Percentiles rank a stretch among this genome's conserved stretches.
phyloP scores from a whole-genome alignment of 2,797 vertebrate genomes.

The Pristis pectinata region DNA sequence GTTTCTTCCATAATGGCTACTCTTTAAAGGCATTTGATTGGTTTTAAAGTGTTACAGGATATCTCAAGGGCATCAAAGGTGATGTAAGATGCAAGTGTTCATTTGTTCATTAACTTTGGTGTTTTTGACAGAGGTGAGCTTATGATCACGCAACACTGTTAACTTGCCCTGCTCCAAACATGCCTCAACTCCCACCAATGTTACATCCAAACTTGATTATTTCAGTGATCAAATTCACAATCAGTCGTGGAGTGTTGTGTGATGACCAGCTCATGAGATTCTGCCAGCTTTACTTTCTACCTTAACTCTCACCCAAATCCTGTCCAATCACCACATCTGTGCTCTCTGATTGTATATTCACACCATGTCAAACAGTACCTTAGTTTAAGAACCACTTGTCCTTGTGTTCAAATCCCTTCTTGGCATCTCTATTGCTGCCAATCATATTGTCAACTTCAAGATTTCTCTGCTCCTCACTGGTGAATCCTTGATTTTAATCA shows the following conservation, averaged over 20 bases:
- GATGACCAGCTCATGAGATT: too few relatives aligned
- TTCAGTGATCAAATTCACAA: not conserved
- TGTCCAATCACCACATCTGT: not conserved
- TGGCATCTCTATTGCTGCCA: not conserved
- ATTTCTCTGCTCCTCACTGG: not conserved
- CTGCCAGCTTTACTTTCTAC: too few relatives aligned
- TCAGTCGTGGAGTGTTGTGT: too few relatives aligned
- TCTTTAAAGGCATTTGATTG: too few relatives aligned
- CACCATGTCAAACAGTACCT: not conserved
- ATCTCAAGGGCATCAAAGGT: too few relatives aligned
- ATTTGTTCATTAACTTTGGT: not conserved
- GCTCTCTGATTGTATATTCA: not conserved
- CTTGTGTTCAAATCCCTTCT: not conserved
- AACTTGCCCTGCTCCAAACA: too few relatives aligned
- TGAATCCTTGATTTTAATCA: not conserved
- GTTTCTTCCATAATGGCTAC: too few relatives aligned
- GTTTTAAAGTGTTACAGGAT: too few relatives aligned
- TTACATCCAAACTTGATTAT: not conserved
- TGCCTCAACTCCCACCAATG: too few relatives aligned
- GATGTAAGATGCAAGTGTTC: too few relatives aligned
- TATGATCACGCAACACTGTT: not conserved
- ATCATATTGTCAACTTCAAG: not conserved
- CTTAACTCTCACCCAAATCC: not conserved
- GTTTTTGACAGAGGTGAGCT: not conserved
- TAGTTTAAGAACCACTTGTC: not conserved